Percentiles rank a stretch among this genome's conserved stretches.
Conservation (phyloP, 2,113 vertebrate genomes). For the Apeltes quadracus region DNA sequence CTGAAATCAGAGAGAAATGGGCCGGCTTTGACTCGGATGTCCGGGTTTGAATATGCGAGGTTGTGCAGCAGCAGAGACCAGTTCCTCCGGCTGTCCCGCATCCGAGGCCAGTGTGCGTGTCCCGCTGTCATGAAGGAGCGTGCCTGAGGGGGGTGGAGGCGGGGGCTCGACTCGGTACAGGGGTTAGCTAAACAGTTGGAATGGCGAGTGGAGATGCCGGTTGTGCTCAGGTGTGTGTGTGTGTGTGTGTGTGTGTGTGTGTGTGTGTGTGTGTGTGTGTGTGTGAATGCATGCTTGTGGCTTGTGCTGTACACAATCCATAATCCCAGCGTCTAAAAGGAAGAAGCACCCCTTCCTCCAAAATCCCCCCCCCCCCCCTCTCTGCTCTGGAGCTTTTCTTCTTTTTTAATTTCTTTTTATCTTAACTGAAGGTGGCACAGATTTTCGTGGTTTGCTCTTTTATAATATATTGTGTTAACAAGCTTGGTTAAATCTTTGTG, state of each 20-base stretch:
- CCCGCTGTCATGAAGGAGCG: constrained; percentile 60
- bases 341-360: constrained; percentile 40
- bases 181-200: constrained; percentile 37
- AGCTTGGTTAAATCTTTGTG: constrained; percentile 90
- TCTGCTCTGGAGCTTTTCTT: constrained; percentile 22
- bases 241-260: constrained; percentile 60
- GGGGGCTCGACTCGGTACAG: constrained; percentile 41
- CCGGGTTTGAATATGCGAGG: constrained; percentile 69
- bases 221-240: constrained; percentile 62
- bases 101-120: constrained; percentile 68
- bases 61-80: constrained; percentile 85
- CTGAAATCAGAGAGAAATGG: constrained; percentile 51
- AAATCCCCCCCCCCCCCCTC: constrained; percentile 43
- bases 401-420: constrained; percentile 75
- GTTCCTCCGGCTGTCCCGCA: constrained; percentile 91
- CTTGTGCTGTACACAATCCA: constrained; percentile 59
- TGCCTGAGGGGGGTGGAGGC: constrained; percentile 41
- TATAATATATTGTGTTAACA: constrained; percentile 92
- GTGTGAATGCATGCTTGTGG: constrained; percentile 32
- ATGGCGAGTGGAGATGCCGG: constrained; percentile 42
- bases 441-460: constrained; percentile 90
- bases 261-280: constrained; percentile 60
- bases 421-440: constrained; percentile 85
- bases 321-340: constrained; percentile 56
- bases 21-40: too few species aligned